Evolutionary conservation across 2,113 vertebrate species (phyloP).

Genomic region (Clupea harengus): DNA sequence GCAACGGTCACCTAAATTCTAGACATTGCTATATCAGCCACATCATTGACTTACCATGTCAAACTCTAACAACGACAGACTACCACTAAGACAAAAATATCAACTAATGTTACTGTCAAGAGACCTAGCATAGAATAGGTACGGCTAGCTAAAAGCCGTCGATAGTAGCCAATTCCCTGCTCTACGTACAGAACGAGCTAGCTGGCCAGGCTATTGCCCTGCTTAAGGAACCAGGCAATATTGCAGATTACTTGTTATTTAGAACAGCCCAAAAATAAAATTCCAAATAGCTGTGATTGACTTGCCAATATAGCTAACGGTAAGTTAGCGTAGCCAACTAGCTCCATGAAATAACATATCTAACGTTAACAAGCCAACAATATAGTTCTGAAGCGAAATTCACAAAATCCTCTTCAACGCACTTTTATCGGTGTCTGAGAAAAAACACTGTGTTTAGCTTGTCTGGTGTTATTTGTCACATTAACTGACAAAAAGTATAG

Average conservation of each 20-base stretch:
- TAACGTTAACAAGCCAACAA: slow-evolving; percentile 14
- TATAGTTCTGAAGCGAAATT: slow-evolving; percentile 30
- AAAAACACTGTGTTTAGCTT: slow-evolving; percentile 27
- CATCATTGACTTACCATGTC: slow-evolving; percentile 37
- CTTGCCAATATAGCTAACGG: neutral
- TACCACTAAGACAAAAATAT: slow-evolving; percentile 30
- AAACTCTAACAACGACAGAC: slow-evolving; percentile 38
- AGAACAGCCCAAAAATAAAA: slow-evolving; percentile 4
- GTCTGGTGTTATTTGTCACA: slow-evolving; percentile 12
- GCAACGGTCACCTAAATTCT: neutral
- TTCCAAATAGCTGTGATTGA: neutral
- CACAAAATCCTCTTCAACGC: slow-evolving; percentile 22
- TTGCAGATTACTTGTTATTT: neutral
- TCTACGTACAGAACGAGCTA: slow-evolving; percentile 13
- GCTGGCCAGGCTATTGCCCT: slow-evolving; percentile 21
- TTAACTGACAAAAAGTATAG: slow-evolving; percentile 20
- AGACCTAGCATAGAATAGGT: neutral
- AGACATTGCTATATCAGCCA: neutral
- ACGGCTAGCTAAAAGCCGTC: slow-evolving; percentile 4
- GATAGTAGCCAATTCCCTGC: slow-evolving; percentile 2
- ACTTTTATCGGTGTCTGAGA: slow-evolving; percentile 39
- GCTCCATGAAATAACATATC: slow-evolving; percentile 22
- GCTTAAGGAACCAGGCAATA: neutral
- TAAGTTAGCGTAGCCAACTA: slow-evolving; percentile 35
- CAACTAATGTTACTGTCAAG: neutral